Percentiles rank a stretch among this genome's conserved stretches.
Evolutionary conservation across 2,888 invertebrate species (phyloP).

Genomic region (Nomada hirtipes): DNA sequence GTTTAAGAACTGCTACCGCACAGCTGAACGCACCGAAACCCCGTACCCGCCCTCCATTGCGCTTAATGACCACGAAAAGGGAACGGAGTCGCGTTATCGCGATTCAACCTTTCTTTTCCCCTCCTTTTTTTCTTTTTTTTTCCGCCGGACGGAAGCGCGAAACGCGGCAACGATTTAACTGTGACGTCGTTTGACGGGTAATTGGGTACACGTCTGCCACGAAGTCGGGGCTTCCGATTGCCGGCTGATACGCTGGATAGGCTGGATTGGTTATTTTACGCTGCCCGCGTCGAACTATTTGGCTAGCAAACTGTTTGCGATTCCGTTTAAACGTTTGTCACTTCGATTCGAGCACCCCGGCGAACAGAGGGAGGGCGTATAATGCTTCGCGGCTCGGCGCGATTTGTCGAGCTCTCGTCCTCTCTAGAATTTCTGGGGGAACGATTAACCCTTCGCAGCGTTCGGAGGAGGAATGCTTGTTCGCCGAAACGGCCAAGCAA

Average conservation of each 20-base stretch:
- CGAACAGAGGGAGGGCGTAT: not conserved
- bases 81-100: constrained; percentile 19
- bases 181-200: constrained; percentile 45
- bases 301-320: constrained; percentile 49
- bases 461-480: no score
- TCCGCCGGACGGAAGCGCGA: not conserved
- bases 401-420: constrained; percentile 2
- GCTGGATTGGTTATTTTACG: constrained; percentile 56
- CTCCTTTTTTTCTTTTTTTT: not conserved
- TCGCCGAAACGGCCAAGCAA: not conserved
- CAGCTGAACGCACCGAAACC: not conserved
- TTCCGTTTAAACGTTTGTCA: constrained; percentile 51
- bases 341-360: not conserved
- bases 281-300: constrained; percentile 47
- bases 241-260: constrained; percentile 7
- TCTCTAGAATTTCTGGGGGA: not conserved
- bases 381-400: not conserved
- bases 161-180: constrained; percentile 22
- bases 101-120: constrained; percentile 5
- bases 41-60: not conserved
- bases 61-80: constrained; percentile 19
- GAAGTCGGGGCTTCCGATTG: constrained; percentile 1
- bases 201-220: constrained; percentile 42
- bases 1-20: constrained; percentile 14
- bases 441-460: no score